Evolutionary conservation across 2,888 invertebrate genomes (phyloP).

Genomic region (Smittia sp.): DNA sequence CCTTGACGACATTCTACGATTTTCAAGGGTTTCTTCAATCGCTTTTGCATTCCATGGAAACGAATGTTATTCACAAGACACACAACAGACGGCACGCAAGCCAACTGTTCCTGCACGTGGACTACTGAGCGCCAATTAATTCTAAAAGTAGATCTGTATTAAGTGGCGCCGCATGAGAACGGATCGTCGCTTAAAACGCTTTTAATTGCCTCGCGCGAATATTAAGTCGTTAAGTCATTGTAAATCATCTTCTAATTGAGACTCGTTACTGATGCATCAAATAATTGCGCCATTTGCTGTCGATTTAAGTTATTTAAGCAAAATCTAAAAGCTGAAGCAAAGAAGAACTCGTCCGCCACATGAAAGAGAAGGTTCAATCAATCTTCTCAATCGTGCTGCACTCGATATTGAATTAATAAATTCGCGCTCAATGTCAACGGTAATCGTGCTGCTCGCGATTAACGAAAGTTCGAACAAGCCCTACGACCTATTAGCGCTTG

Average conservation of each 20-base stretch:
- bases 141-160: neutral
- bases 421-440: neutral
- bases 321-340: too few species aligned
- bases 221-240: conserved; percentile 1
- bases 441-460: neutral
- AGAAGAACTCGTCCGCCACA: neutral
- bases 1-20: neutral
- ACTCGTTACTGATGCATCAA: neutral
- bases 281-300: neutral
- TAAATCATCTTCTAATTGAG: neutral
- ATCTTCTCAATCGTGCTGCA: conserved; percentile 21
- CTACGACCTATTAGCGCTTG: too few species aligned
- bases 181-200: neutral
- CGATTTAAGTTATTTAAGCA: too few species aligned
- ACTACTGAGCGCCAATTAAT: neutral
- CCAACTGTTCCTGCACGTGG: neutral
- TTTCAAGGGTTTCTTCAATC: neutral
- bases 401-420: conserved; percentile 22
- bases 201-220: neutral
- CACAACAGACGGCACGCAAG: neutral
- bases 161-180: neutral
- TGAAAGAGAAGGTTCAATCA: neutral
- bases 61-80: too few species aligned
- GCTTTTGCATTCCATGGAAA: neutral
- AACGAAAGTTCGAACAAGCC: too few species aligned